Percentiles rank a stretch among this genome's conserved stretches.
phyloP scores from a whole-genome alignment of 2,888 invertebrate species.

The Dermolepida albohirtum region DNA sequence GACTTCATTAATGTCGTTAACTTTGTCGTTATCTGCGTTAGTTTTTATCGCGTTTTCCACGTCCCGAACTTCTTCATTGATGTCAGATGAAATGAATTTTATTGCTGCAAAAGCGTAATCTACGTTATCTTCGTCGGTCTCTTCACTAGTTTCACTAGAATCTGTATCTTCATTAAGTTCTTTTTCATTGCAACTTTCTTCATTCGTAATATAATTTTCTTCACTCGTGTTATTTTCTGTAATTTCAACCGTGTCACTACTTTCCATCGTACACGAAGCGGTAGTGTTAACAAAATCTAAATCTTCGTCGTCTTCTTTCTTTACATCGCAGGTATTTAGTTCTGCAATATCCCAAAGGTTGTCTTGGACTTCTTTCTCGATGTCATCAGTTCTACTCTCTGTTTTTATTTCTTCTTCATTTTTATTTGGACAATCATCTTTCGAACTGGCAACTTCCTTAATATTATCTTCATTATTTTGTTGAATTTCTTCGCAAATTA shows the following conservation, averaged over 20 bases:
- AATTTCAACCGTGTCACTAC: too few relatives aligned
- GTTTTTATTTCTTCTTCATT: neutral
- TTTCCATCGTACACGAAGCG: too few relatives aligned
- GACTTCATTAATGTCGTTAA: neutral
- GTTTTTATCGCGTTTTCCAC: neutral
- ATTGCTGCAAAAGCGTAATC: slow-evolving; percentile 1
- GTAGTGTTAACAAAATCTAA: neutral
- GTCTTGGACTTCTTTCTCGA: neutral
- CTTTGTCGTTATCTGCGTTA: neutral
- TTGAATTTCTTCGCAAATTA: slow-evolving; percentile 5
- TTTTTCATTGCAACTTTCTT: neutral
- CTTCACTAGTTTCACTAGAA: neutral
- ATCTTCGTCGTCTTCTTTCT: neutral
- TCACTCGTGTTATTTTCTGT: neutral
- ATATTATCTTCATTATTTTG: neutral
- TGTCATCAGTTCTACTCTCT: neutral
- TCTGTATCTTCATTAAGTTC: neutral
- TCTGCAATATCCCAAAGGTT: neutral
- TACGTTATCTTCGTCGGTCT: slow-evolving; percentile 1
- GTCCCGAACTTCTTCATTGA: neutral
- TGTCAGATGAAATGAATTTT: neutral
- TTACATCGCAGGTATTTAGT: neutral
- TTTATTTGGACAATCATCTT: neutral
- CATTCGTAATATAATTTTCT: neutral
- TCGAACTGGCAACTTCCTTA: neutral